Evolutionary conservation across 2,113 vertebrate genomes (phyloP), one percentile per base, ranked within the genome.

Genomic region (Psammodynastes pulverulentus): DNA sequence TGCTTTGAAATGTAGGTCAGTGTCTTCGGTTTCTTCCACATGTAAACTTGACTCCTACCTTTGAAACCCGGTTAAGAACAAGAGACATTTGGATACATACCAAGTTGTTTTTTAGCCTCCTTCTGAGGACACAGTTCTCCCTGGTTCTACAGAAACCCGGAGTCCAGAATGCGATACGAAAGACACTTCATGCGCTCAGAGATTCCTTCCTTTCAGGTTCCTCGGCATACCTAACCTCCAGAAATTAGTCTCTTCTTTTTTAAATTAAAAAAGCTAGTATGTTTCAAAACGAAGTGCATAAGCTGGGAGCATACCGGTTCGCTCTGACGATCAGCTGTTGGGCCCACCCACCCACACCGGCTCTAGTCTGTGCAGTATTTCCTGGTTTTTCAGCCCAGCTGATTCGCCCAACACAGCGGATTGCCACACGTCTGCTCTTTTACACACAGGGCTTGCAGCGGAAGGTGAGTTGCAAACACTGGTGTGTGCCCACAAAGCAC

Each of bases 1-100:
- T 26, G 21, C 52, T 54, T 21, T 54, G 29, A 51, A 91, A 91
- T 91, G 92, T 91, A 88, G 89, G 89, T 43, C 67, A 88, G 24
- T 46, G 29, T 26, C 34, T 87, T 62, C 24, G 53, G 86, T 53
- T 79, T 49, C 29, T 34, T 84, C 67, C 52, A 52, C 26, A 17
- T 2, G 5, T 51, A 56, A 39, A 17, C 24, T 13, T 24, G 26
- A 23, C 51, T 39, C 46, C 79, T 51, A 88, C 51, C n/a, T 43
- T 84, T 15, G 43, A 91, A n/a, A 19, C 45, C 19, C 1, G 7
- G 62, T 58, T 43, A 3, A 9, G 21, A 43, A 13, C 29, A 34
- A 13, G 29, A 43, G 56, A 9, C 24, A 54, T 53, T n/a, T 29
- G n/a, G 23, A 19, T 56, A 53, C 51, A 10, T 21, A 88, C 23